Evolutionary conservation across 2,113 vertebrate genomes (phyloP).

Genomic region (Python bivittatus): DNA sequence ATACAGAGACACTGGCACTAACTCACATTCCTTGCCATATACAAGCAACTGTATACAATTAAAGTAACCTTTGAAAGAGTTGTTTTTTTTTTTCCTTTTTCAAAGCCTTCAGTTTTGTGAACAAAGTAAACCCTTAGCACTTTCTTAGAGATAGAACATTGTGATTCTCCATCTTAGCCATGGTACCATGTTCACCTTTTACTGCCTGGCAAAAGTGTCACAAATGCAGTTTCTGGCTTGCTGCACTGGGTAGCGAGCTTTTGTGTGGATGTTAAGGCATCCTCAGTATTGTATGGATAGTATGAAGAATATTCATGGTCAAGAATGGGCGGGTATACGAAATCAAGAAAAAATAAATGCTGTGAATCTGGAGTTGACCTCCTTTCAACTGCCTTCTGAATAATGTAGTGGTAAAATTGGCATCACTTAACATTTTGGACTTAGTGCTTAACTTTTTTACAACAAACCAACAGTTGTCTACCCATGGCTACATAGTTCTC

Average conservation of each 20-base stretch:
- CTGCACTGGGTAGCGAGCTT: slow-evolving; percentile 3
- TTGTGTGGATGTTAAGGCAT: slow-evolving; percentile 52
- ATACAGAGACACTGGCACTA: slow-evolving; percentile 48
- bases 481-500: slow-evolving; percentile 20
- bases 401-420: slow-evolving; percentile 37
- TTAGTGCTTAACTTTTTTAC: slow-evolving; percentile 29
- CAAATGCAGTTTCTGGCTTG: slow-evolving; percentile 51
- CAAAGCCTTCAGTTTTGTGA: slow-evolving; percentile 50
- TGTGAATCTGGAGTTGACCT: slow-evolving; percentile 66
- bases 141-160: slow-evolving; percentile 56
- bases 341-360: slow-evolving; percentile 57
- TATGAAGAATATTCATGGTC: slow-evolving; percentile 55
- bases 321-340: slow-evolving; percentile 54
- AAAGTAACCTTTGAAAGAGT: slow-evolving; percentile 57
- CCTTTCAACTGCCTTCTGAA: slow-evolving; percentile 58
- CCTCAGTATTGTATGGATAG: slow-evolving; percentile 44
- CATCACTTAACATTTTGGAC: slow-evolving; percentile 50
- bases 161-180: slow-evolving; percentile 26
- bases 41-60: slow-evolving; percentile 42
- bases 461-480: slow-evolving; percentile 18
- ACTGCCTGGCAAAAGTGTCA: slow-evolving; percentile 31
- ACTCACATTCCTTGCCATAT: slow-evolving; percentile 48
- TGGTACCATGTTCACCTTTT: slow-evolving; percentile 41
- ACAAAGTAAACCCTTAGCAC: slow-evolving; percentile 47
- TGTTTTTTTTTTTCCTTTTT: slow-evolving; percentile 33